Evolutionary conservation across 2,888 invertebrate genomes (phyloP), one percentile per base, ranked within the genome.

Genomic region (Metallyticus violacea): DNA sequence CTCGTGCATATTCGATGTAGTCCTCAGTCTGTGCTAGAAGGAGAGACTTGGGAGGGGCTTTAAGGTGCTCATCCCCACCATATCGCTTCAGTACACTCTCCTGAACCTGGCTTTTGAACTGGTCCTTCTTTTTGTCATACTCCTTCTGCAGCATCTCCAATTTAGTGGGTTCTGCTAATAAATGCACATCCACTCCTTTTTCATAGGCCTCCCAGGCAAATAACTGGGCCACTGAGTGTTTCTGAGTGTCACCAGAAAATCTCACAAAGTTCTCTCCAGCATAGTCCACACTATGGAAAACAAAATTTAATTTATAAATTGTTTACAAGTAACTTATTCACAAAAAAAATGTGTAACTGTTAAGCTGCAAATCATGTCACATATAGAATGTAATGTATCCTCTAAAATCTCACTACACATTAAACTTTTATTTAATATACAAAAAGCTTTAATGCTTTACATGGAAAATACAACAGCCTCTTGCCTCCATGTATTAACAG

Each of bases 201-300:
- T 97, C 96, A 90, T 97, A 97, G 4, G 99, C 99, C 90, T 99
- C 98, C 99, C 99, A 99, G 3, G 99, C 99, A 94, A 99, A 99
- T 90, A 98, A 91, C 91, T 99, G 99, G 25, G 98, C 97, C 22
- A 95, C 95, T 1, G 98, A 97, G 92, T 99, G 99, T 87, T 95
- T 94, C 78, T 95, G 94, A 0, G 99, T 99, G 92, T 99, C 99
- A 15, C 99, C 99, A 77, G 97, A 95, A 91, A 97, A 98, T 2
- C 99, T 94, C 1, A 97, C 97, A 93, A 98, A 98, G 92, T 99
- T 99, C 93, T 99, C 99, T 30, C 99, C 99, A 26, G 96, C 95
- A 93, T 98, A 99, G 90, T 97, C 96, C 82, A 93, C 93, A 88
- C 94, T 94, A 90, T n/a, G n/a, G n/a, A n/a, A n/a, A n/a, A n/a